Conservation (phyloP, 2,888 invertebrate species). For the Molanna angustata region DNA sequence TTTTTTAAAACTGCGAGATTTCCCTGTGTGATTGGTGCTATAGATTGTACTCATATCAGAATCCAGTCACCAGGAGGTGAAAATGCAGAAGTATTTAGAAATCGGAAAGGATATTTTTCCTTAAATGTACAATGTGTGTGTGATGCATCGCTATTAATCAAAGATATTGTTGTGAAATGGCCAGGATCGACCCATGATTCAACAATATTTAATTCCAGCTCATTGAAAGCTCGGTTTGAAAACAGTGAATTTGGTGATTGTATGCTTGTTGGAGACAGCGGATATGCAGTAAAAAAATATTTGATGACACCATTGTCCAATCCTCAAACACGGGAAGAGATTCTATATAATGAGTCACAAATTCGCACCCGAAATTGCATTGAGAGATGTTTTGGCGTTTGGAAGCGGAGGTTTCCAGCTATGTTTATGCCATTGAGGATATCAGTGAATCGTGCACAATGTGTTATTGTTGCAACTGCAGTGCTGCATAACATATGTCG, state of each 20-base stretch:
- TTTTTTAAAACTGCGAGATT: neutral
- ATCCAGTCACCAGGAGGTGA: slow-evolving; percentile 2
- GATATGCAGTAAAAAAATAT: neutral
- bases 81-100: neutral
- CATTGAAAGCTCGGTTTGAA: neutral
- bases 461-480: slow-evolving; percentile 4
- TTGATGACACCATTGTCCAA: neutral
- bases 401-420: slow-evolving; percentile 28
- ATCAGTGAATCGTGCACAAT: neutral
- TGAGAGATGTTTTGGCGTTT: slow-evolving; percentile 31
- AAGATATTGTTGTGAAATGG: slow-evolving; percentile 6
- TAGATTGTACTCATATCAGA: neutral
- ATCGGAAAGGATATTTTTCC: slow-evolving; percentile 2
- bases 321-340: neutral
- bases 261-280: neutral
- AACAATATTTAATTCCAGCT: slow-evolving; percentile 1
- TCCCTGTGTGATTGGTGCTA: neutral
- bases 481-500: slow-evolving; percentile 7
- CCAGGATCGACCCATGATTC: slow-evolving; percentile 6
- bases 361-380: slow-evolving; percentile 25
- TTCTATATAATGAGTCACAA: slow-evolving; percentile 13
- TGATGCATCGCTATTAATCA: neutral
- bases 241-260: neutral
- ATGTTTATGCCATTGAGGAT: neutral
- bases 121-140: neutral